Conservation (phyloP, 2,113 vertebrate species). For the Pagrus major region DNA sequence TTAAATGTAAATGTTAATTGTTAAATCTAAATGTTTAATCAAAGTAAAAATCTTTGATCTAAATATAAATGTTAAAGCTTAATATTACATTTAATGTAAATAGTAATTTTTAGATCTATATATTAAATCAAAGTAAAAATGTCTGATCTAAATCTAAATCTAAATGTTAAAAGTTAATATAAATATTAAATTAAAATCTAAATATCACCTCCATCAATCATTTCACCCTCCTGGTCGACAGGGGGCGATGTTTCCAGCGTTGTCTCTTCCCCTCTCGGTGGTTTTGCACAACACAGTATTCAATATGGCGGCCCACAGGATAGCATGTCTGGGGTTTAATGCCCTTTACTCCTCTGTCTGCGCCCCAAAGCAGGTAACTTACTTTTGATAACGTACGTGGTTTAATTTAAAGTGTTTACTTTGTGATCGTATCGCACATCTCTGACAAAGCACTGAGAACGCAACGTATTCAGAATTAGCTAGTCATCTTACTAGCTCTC, state of each 20-base stretch:
- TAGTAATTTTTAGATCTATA: too few species aligned
- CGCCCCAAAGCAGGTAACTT: constrained; percentile 76
- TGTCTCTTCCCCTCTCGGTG: neutral
- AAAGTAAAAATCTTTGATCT: too few species aligned
- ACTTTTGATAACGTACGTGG: rapidly evolving
- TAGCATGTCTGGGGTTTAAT: constrained; percentile 73
- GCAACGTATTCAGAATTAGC: too few species aligned
- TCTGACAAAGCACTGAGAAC: rapidly evolving
- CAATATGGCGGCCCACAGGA: constrained; percentile 79
- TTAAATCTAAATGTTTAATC: too few species aligned
- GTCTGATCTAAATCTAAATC: too few species aligned
- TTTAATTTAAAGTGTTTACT: neutral
- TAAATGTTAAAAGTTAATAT: too few species aligned
- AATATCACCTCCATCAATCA: neutral
- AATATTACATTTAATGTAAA: too few species aligned
- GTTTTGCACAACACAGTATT: neutral
- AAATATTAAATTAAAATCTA: too few species aligned
- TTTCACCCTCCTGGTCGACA: constrained; percentile 41
- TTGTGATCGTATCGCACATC: rapidly evolving
- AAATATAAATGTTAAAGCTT: too few species aligned
- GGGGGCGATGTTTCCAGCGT: constrained; percentile 7
- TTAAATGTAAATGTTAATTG: too few species aligned
- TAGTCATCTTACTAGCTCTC: neutral
- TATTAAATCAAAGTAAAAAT: too few species aligned
- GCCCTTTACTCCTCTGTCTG: constrained; percentile 71